Base-by-base conservation (phyloP, 2,113 vertebrate genomes). In the Acanthisitta chloris region DNA sequence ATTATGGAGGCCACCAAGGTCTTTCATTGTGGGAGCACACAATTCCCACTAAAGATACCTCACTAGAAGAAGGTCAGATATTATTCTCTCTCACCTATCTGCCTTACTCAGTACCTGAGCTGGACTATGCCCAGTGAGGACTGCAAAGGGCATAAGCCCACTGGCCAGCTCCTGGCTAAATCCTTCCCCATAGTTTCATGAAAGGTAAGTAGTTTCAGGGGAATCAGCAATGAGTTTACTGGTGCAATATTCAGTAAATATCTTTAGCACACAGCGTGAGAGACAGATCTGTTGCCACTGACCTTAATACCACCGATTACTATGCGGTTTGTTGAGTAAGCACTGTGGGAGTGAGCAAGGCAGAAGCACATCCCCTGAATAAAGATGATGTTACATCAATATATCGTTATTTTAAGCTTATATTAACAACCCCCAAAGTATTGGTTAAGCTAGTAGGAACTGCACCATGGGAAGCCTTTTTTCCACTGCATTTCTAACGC, bases 341-440 rank as follows among this genome's bases (percentile, higher is more conserved):
- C 84, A 81, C 64, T 42, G 64, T 48, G 52, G 67, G 62, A 92
- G 69, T 13, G 34, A 93, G 83, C 55, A 77, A 83, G 73, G 67
- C 80, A 52, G 48, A 78, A 78, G 51, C 59, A 43, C 40, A 73
- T 71, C 43, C 59, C 81, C 64, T 76, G 81, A 94, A 94, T 86
- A 92, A 96, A 71, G 72, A 59, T 46, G 92, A 89, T n/a, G 57
- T 73, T 74, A 61, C 52, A 81, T 87, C 85, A 90, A 82, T 91
- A 81, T 40, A 28, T 65, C 48, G 34, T 76, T 90, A 78, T 71
- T 76, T 92, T 66, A 96, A 81, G 67, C 55, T 82, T 87, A 40
- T 49, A 72, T 71, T 88, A 95, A 64, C 48, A 59, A 65, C 28
- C 8, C 8, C 28, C 6, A 76, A 89, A 94, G 49, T 36, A 86